phyloP scores from a whole-genome alignment of 2,888 invertebrate genomes.

The Lumbricus terrestris region DNA sequence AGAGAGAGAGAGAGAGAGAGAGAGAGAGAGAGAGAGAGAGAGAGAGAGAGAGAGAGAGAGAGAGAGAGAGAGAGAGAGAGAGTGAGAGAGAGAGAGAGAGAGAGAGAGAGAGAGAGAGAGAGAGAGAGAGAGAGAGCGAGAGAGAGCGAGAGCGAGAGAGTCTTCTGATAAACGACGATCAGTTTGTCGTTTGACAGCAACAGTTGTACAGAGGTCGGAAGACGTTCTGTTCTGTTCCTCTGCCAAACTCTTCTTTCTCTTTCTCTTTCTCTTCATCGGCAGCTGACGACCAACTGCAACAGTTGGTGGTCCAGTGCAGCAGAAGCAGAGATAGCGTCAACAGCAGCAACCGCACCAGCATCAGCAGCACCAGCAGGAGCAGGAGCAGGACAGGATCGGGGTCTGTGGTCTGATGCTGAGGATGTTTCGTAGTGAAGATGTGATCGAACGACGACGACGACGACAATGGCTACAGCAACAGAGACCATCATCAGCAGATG shows the following conservation, averaged over 20 bases:
- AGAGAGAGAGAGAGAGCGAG: too few relatives aligned
- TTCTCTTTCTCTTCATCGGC: neutral
- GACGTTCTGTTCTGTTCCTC: neutral
- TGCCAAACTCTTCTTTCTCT: neutral
- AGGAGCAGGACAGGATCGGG: neutral
- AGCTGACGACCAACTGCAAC: neutral
- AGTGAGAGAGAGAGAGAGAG: too few relatives aligned
- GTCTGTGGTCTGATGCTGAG: neutral
- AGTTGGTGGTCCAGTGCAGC: neutral
- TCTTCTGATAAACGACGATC: neutral
- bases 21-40: too few relatives aligned
- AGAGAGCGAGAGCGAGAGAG: too few relatives aligned
- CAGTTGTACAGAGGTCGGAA: neutral
- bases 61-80: too few relatives aligned
- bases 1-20: too few relatives aligned
- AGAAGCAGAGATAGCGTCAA: neutral
- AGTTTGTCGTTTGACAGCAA: neutral
- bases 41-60: too few relatives aligned
- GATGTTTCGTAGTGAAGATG: neutral
- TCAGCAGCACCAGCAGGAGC: neutral
- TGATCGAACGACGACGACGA: neutral
- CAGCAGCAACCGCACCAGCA: too few relatives aligned
- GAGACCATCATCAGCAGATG: neutral
- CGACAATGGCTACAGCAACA: too few relatives aligned
- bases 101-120: too few relatives aligned